phyloP scores from a whole-genome alignment of 2,113 vertebrate genomes.

The Coreoperca whiteheadi region DNA sequence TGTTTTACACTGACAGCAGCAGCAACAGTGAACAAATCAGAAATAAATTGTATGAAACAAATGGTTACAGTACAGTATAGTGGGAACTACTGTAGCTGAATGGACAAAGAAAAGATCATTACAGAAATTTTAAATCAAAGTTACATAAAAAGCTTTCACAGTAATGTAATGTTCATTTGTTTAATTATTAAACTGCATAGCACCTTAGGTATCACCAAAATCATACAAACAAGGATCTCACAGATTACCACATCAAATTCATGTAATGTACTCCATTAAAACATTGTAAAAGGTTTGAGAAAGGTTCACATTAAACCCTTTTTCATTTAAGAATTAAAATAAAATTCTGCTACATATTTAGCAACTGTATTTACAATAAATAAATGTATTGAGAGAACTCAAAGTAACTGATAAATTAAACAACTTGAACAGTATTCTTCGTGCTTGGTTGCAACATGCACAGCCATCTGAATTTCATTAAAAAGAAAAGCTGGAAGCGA shows the following conservation, averaged over 20 bases:
- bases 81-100: not conserved
- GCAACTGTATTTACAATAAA: not conserved
- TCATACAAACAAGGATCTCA: not conserved
- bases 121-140: not conserved
- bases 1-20: conserved; percentile 22
- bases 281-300: not conserved
- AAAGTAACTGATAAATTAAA: not conserved
- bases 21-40: not conserved
- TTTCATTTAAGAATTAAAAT: not conserved
- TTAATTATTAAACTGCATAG: not conserved
- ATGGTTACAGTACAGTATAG: not conserved
- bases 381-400: not conserved
- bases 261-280: not conserved
- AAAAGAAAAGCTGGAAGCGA: not conserved
- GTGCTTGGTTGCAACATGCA: not conserved
- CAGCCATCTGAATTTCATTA: not conserved
- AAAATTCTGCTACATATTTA: not conserved
- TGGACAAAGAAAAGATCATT: not conserved
- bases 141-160: not conserved
- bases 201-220: not conserved
- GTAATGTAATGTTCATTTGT: not conserved
- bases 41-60: conserved; percentile 9
- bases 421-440: not conserved
- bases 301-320: not conserved
- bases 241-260: not conserved